Evolutionary conservation across 2,797 vertebrate species (phyloP), one percentile per base, ranked within the genome.

Genomic region (Cyclopterus lumpus): DNA sequence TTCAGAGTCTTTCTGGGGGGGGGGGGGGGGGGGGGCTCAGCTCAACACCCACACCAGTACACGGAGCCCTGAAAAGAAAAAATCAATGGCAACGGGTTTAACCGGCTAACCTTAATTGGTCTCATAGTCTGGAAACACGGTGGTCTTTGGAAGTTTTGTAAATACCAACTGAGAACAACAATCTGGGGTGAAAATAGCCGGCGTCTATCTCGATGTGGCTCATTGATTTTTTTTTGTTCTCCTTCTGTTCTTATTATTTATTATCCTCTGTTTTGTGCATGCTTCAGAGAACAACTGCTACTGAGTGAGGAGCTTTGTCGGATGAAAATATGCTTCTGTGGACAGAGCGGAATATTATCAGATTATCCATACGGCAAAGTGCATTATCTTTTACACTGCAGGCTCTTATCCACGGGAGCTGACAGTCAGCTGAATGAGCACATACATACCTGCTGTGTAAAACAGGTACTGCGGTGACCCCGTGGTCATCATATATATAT

Each of bases 51-150:
- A 77, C 90, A 79, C 84, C 79, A 82, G 75, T 73, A 61, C 72
- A 78, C 8, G 62, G 79, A 88, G 86, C n/a, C 73, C 71, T 73
- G 84, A 86, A 83, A 83, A 90, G 79, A 91, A 92, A 93, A 91
- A 92, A 93, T 91, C 91, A 79, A 88, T 93, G 84, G 74, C 70
- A 59, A 70, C 77, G 75, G 89, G 54, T 88, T 92, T 91, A 90
- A 88, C 85, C 79, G 87, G 84, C 84, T 67, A 77, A 83, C 71
- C 71, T 85, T 90, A 91, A 93, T 91, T 90, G 86, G 85, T 74
- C 89, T 87, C 74, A 73, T 79, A 86, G 79, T 77, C 67, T 73
- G 16, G 79, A 77, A 60, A 71, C 57, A 67, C 68, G 66, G 57
- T 71, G 82, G 71, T 86, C 79, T 88, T 78, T 88, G 82, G 67